Evolutionary conservation across 2,888 invertebrate genomes (phyloP).

Genomic region (Anorthoa munda): DNA sequence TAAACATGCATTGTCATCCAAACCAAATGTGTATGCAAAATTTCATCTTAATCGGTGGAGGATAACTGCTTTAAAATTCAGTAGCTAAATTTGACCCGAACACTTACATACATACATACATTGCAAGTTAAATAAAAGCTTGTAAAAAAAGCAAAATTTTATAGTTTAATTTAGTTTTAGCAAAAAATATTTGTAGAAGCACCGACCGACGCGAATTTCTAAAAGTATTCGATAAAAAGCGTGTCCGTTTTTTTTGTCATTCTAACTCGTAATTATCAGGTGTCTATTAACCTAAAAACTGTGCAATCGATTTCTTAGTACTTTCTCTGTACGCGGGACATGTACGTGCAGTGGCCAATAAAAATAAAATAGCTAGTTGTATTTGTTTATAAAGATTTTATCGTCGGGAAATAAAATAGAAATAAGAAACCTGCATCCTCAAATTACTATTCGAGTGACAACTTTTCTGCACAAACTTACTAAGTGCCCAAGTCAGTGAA

Average conservation of each 20-base stretch:
- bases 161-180: conserved; percentile 50
- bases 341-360: conserved; percentile 35
- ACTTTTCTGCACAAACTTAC: background rate
- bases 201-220: conserved; percentile 56
- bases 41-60: no score
- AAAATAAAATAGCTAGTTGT: conserved; percentile 42
- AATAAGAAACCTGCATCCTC: background rate
- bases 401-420: conserved; percentile 10
- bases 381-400: conserved; percentile 27
- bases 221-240: conserved; percentile 62
- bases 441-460: background rate
- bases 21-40: no score
- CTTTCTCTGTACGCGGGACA: conserved; percentile 63
- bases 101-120: no score
- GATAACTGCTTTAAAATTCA: no score
- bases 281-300: conserved; percentile 65
- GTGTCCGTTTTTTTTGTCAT: conserved; percentile 57
- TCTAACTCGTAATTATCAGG: conserved; percentile 65
- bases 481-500: no score
- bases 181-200: conserved; percentile 63
- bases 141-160: no score
- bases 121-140: no score
- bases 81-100: no score
- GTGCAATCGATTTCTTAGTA: conserved; percentile 60
- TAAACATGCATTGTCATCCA: no score